Conservation (phyloP, 2,888 invertebrate species). For the Aphelenchoides bicaudatus region DNA sequence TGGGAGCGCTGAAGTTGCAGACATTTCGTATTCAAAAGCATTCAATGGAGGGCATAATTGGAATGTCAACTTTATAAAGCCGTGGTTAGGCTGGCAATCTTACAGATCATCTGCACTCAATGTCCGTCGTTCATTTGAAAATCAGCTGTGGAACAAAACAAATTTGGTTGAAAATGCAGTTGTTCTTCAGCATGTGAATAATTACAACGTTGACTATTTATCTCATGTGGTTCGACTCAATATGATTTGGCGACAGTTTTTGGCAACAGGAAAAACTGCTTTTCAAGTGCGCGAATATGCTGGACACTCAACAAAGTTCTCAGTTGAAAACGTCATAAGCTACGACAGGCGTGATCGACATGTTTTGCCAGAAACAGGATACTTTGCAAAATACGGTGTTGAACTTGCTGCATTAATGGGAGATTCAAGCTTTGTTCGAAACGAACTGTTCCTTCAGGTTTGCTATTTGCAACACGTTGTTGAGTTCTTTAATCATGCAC, state of each 20-base stretch:
- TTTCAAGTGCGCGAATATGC: conserved; percentile 80
- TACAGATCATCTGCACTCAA: conserved; percentile 50
- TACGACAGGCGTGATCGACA: conserved; percentile 62
- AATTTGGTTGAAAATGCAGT: conserved; percentile 53
- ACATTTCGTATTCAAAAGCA: conserved; percentile 48
- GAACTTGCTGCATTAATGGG: conserved; percentile 88
- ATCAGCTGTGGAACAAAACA: conserved; percentile 53
- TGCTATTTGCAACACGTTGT: too few relatives aligned
- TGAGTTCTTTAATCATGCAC: too few relatives aligned
- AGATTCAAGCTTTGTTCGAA: conserved; percentile 82
- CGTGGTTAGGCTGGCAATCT: conserved; percentile 69
- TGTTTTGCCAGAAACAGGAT: conserved; percentile 46
- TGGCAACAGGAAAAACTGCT: conserved; percentile 72
- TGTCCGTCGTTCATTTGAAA: conserved; percentile 39
- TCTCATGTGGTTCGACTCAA: conserved; percentile 3
- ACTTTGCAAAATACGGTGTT: conserved; percentile 66
- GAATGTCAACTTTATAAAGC: conserved; percentile 77
- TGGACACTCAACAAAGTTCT: conserved; percentile 81
- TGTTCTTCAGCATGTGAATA: conserved; percentile 38
- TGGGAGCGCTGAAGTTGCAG: conserved; percentile 51
- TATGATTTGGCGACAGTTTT: conserved; percentile 69
- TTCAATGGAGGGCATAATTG: conserved; percentile 73
- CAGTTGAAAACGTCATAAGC: conserved; percentile 75
- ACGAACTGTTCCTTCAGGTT: conserved; percentile 68
- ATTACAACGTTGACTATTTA: neutral